Percentiles rank a stretch among this genome's conserved stretches.
phyloP scores from a whole-genome alignment of 1,140 invertebrate genomes.

The Octopus bimaculoides region DNA sequence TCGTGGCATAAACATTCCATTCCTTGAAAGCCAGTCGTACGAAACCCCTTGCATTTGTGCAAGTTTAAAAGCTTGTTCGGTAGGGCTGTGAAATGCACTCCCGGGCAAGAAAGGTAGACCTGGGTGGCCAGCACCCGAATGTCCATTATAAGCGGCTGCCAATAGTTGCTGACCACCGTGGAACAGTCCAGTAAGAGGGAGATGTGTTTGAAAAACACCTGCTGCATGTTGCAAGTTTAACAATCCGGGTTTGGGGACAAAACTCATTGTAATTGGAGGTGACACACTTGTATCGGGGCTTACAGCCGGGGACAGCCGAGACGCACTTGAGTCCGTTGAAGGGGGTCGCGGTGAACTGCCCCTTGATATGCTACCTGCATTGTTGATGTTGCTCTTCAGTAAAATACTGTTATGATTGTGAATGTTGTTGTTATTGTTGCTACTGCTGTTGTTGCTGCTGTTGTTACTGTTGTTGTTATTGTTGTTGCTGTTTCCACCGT shows the following conservation, averaged over 20 bases:
- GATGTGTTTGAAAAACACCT: conserved; percentile 29
- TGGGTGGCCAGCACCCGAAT: conserved; percentile 17
- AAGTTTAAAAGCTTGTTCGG: conserved; percentile 48
- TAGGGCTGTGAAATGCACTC: conserved; percentile 47
- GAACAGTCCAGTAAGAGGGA: conserved; percentile 31
- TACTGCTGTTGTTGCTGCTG: conserved; percentile 4
- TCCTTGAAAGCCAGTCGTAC: conserved; percentile 49
- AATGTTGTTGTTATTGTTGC: background rate
- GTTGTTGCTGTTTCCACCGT: conserved; percentile 18
- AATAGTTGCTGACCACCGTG: conserved; percentile 25
- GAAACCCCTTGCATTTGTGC: conserved; percentile 40
- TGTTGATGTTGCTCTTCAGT: background rate
- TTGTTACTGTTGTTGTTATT: conserved; percentile 15
- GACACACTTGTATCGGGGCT: conserved; percentile 44
- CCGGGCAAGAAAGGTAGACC: conserved; percentile 34
- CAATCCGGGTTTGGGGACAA: conserved; percentile 48
- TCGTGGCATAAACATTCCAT: conserved; percentile 48
- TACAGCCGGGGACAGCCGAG: conserved; percentile 21
- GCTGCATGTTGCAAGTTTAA: conserved; percentile 38
- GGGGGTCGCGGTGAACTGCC: conserved; percentile 29
- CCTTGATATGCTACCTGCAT: background rate
- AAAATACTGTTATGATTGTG: background rate
- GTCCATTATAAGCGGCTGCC: conserved; percentile 20
- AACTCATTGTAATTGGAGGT: conserved; percentile 29
- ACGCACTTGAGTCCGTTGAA: conserved; percentile 36